phyloP scores from a whole-genome alignment of 2,113 vertebrate species.

The Mobula birostris region DNA sequence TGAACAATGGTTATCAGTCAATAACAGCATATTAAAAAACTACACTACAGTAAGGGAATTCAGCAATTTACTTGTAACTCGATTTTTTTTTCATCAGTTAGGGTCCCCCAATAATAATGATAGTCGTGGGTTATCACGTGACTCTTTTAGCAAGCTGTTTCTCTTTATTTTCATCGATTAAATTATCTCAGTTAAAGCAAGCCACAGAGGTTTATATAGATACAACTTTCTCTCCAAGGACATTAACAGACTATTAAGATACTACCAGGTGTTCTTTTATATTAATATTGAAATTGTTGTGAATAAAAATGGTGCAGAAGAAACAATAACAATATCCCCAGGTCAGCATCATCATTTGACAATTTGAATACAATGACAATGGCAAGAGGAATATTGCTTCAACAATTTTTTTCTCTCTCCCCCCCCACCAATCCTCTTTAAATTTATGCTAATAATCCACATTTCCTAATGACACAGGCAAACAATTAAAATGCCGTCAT shows the following conservation, averaged over 20 bases:
- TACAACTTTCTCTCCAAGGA: not conserved
- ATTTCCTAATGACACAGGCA: not conserved
- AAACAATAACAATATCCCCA: not conserved
- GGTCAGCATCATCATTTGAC: not conserved
- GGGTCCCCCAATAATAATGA: not conserved
- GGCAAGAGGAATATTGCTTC: not conserved
- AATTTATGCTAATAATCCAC: not conserved
- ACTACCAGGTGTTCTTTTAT: conserved; percentile 1
- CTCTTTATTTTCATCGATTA: not conserved
- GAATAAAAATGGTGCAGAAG: not conserved
- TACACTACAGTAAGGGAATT: not conserved
- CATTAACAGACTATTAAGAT: not conserved
- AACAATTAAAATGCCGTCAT: not conserved
- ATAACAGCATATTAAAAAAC: not conserved
- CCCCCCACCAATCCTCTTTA: not conserved
- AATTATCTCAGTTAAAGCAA: not conserved
- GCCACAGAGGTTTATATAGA: not conserved
- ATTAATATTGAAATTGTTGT: not conserved
- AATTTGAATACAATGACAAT: not conserved
- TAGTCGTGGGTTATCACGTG: not conserved
- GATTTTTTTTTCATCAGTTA: not conserved
- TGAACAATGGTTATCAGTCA: not conserved
- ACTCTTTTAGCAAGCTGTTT: not conserved
- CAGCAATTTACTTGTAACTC: not conserved
- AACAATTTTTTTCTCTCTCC: not conserved